A percentile compares a stretch with the other conserved stretches of the same genome.
Evolutionary conservation across 1,140 invertebrate genomes (phyloP).

Genomic region (Mycetomoellerius zeteki): DNA sequence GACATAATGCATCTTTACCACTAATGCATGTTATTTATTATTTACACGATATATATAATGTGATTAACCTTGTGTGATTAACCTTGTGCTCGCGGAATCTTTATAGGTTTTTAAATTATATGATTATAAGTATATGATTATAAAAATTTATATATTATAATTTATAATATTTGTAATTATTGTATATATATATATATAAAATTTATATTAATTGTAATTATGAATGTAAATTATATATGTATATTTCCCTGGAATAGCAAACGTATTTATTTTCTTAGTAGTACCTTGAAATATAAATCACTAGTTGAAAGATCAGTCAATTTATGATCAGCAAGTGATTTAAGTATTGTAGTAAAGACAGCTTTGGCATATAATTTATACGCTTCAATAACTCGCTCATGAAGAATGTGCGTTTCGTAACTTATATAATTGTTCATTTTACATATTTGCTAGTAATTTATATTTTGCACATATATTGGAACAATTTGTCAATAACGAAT

Average conservation of each 20-base stretch:
- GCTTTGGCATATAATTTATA: neutral
- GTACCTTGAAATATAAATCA: neutral
- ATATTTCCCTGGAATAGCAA: neutral
- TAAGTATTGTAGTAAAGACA: neutral
- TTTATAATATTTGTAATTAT: neutral
- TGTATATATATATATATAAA: neutral
- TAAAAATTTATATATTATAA: neutral
- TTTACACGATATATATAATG: neutral
- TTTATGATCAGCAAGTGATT: neutral
- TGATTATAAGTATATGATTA: neutral
- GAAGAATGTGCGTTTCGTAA: neutral
- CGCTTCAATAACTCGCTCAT: neutral
- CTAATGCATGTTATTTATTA: neutral
- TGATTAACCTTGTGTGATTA: neutral
- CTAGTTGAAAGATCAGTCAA: neutral
- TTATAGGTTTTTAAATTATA: neutral
- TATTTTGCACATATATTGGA: neutral
- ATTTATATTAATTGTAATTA: constrained; percentile 7
- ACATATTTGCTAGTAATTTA: neutral
- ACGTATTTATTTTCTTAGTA: neutral
- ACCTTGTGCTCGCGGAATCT: neutral
- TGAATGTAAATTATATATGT: neutral
- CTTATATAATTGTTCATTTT: neutral
- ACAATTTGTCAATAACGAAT: neutral
- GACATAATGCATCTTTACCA: neutral